A percentile compares a stretch with the other conserved stretches of the same genome.
Evolutionary conservation across 2,888 invertebrate genomes (phyloP).

Genomic region (Piscicola geometra): DNA sequence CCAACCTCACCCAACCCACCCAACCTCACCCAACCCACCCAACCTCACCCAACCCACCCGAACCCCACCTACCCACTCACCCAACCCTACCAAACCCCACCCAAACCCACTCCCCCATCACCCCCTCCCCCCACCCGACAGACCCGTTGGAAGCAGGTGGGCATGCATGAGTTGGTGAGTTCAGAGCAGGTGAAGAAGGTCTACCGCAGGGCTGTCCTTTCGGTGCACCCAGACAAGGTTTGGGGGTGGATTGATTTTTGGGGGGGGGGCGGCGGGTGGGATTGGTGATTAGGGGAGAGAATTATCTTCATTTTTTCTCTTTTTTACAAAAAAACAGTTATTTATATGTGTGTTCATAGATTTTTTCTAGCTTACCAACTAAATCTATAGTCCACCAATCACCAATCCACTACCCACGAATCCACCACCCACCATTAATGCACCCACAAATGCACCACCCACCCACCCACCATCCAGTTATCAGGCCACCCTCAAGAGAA

Average conservation of each 20-base stretch:
- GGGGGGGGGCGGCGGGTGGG: too few species aligned
- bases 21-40: too few species aligned
- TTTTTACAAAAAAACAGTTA: too few species aligned
- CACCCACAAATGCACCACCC: background rate
- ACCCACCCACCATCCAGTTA: conserved; percentile 66
- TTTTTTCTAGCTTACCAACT: conserved; percentile 55
- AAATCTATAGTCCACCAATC: background rate
- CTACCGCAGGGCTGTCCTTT: conserved; percentile 89
- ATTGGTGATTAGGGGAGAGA: too few species aligned
- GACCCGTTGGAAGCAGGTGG: conserved; percentile 77
- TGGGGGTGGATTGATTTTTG: too few species aligned
- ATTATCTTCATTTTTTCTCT: too few species aligned
- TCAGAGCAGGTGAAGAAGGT: conserved; percentile 89
- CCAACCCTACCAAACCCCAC: background rate
- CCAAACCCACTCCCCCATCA: background rate
- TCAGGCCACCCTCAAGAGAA: conserved; percentile 85
- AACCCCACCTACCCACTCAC: background rate
- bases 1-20: too few species aligned
- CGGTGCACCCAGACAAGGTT: conserved; percentile 99
- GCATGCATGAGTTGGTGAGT: conserved; percentile 89
- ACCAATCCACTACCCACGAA: background rate
- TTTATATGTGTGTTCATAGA: too few species aligned
- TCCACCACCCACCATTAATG: background rate
- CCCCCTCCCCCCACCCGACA: background rate
- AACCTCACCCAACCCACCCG: too few species aligned